Conservation (phyloP, 2,113 vertebrate species). For the Lycocorax pyrrhopterus region DNA sequence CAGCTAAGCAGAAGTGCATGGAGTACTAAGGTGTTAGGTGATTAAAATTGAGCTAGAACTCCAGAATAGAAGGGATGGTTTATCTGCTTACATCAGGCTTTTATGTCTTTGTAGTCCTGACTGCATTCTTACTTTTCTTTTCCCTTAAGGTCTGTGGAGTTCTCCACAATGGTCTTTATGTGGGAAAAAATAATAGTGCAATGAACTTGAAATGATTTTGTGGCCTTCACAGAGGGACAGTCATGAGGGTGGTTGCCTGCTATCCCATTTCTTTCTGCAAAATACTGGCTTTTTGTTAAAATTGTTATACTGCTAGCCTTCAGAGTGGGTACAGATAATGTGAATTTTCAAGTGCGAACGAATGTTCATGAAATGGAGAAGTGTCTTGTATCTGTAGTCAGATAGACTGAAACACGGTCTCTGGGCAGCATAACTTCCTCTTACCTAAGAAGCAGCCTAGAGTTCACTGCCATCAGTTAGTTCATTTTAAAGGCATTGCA, state of each 20-base stretch:
- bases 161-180: neutral
- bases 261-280: neutral
- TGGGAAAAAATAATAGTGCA: neutral
- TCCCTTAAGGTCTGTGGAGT: neutral
- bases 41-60: neutral
- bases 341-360: neutral
- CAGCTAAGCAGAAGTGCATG: neutral
- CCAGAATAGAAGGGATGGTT: neutral
- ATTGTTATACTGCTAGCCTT: neutral
- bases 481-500: neutral
- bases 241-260: neutral
- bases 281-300: neutral
- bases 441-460: neutral
- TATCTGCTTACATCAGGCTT: neutral
- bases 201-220: neutral
- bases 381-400: neutral
- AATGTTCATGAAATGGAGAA: neutral
- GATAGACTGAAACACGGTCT: neutral
- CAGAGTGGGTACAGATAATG: neutral
- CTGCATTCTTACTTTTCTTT: neutral
- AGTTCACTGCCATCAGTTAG: neutral
- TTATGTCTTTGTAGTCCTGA: neutral
- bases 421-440: neutral
- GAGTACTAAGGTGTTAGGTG: neutral
- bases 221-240: neutral